phyloP scores from a whole-genome alignment of 2,797 vertebrate genomes.

The Sebastes kiyomatsui region DNA sequence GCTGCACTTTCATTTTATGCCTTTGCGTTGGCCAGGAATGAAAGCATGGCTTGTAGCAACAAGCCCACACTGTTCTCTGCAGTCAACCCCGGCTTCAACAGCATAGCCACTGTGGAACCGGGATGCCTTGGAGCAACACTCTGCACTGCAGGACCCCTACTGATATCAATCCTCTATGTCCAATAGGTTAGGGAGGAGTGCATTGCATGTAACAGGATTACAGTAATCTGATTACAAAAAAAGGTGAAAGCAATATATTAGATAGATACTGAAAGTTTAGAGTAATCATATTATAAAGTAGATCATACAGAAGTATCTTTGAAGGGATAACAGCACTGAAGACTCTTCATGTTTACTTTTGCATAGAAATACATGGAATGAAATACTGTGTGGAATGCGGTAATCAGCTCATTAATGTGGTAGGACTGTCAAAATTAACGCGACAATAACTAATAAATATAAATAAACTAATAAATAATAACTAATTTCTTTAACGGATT shows the following conservation, averaged over 20 bases:
- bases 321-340: neutral
- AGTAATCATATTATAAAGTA: conserved; percentile 15
- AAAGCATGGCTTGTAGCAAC: conserved; percentile 70
- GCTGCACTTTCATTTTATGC: conserved; percentile 66
- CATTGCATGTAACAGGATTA: conserved; percentile 28
- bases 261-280: neutral
- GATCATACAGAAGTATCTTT: neutral
- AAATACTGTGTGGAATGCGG: neutral
- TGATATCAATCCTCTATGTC: conserved; percentile 43
- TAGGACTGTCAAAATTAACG: neutral
- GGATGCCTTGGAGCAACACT: conserved; percentile 50
- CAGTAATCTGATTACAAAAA: conserved; percentile 61
- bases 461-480: too few relatives aligned
- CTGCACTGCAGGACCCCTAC: conserved; percentile 23
- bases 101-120: conserved; percentile 37
- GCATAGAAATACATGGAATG: neutral
- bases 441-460: too few relatives aligned
- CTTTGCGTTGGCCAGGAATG: conserved; percentile 70
- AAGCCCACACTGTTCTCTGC: conserved; percentile 67
- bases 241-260: conserved; percentile 7
- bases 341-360: neutral
- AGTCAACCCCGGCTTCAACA: conserved; percentile 49
- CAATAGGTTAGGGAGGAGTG: conserved; percentile 16
- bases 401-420: neutral
- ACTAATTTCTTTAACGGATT: too few relatives aligned